Conservation (phyloP, 2,888 invertebrate genomes). For the Lydus trimaculatus region DNA sequence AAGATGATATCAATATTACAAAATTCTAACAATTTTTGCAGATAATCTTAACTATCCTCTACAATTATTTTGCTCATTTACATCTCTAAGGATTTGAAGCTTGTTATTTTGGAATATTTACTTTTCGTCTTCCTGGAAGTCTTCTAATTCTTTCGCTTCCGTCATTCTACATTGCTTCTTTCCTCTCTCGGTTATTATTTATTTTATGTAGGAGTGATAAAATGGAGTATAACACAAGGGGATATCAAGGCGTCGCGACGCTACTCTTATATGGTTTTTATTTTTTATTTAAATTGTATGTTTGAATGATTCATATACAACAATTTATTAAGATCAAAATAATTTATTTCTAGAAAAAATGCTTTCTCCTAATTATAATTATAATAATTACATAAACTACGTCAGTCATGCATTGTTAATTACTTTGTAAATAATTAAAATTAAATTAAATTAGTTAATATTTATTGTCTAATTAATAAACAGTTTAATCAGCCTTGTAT, state of each 20-base stretch:
- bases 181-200: neutral
- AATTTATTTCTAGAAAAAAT: constrained; percentile 12
- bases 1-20: too few species aligned
- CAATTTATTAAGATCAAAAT: neutral
- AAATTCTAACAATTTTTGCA: neutral
- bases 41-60: neutral
- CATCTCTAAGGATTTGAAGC: neutral
- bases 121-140: neutral
- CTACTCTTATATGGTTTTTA: neutral
- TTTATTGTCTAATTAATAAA: constrained; percentile 24
- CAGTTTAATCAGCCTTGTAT: constrained; percentile 36
- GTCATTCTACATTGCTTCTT: neutral
- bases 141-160: neutral
- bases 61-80: neutral
- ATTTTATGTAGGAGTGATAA: neutral
- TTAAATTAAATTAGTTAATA: neutral
- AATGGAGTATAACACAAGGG: neutral
- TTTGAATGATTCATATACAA: neutral
- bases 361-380: constrained; percentile 17
- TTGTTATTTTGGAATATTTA: neutral
- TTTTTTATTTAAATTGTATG: neutral
- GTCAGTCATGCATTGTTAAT: constrained; percentile 34
- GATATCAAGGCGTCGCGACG: neutral
- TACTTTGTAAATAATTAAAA: neutral
- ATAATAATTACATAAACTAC: constrained; percentile 14